Base-by-base conservation (phyloP, 1,140 invertebrate genomes). In the Neotoxoptera formosana region DNA sequence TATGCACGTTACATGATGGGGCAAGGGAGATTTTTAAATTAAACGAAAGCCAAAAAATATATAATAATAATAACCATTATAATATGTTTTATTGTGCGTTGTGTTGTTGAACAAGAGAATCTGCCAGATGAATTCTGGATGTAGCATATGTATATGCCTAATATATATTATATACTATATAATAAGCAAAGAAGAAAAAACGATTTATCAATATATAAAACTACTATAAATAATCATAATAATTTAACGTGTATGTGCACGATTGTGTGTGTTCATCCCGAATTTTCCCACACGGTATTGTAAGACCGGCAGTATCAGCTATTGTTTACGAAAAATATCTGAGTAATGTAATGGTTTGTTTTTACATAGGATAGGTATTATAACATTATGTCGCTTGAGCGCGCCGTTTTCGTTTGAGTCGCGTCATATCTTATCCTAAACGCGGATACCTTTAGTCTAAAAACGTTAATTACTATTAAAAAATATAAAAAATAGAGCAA, bases 21-120 rank as follows among this genome's bases (percentile, higher is more conserved):
- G 45, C 20, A 51, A n/a, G 91, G 81, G 91, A 56, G 76, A 93
- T 93, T 93, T 93, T 93, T 93, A 93, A 93, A 93, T 93, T 93
- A 93, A 93, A 93, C 67, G 91, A 93, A 93, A 93, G 91, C 91
- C 91, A 83, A 93, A 93, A 93, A 56, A 83, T 83, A 34, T 81
- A 91, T 45, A 91, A 88, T 87, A 87, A 87, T 48, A 89, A 89
- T 53, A 51, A 76, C 76, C 76, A 92, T 92, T 92, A 92, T 76
- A 17, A n/a, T 76, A 76, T 83, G 48, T 84, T 48, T 86, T 86
- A 51, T 93, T 83, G n/a, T 92, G 60, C 23, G 30, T 56, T 56
- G 48, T 53, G 30, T 23, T 53, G 34, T 84, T n/a, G n/a, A n/a
- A 81, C 21, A 36, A 56, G 81, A 93, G 81, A 45, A 93, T 86